phyloP scores from a whole-genome alignment of 2,113 vertebrate species.

The Scomber scombrus region DNA sequence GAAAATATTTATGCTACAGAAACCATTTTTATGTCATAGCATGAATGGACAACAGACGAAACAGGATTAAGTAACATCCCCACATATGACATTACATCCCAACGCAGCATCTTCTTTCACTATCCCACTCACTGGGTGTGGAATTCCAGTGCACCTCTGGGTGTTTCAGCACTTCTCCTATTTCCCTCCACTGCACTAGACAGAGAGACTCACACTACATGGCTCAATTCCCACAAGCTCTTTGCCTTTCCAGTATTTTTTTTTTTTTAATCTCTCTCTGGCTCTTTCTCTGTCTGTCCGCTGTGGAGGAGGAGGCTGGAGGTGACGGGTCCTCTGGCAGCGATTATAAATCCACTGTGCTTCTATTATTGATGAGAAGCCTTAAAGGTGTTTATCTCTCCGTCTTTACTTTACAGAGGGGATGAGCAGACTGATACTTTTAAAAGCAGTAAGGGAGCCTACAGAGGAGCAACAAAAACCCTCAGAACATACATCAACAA shows the following conservation, averaged over 20 bases:
- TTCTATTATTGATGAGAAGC: conserved; percentile 77
- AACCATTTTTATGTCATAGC: background rate
- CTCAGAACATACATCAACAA: conserved; percentile 54
- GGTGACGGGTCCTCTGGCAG: conserved; percentile 66
- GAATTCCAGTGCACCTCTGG: conserved; percentile 69
- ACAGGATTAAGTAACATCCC: conserved; percentile 30
- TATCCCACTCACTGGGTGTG: conserved; percentile 23
- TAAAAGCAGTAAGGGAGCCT: conserved; percentile 53
- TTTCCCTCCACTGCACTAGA: conserved; percentile 56
- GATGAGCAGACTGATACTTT: conserved; percentile 65
- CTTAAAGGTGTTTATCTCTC: conserved; percentile 71
- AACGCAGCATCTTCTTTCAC: conserved; percentile 26
- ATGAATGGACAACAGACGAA: background rate
- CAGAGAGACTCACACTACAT: conserved; percentile 47
- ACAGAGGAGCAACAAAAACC: conserved; percentile 27
- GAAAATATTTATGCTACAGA: background rate
- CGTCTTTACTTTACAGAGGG: conserved; percentile 60
- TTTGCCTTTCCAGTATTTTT: conserved; percentile 21
- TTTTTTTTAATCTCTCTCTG: background rate
- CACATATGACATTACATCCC: conserved; percentile 38
- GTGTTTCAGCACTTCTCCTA: conserved; percentile 48
- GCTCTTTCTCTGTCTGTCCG: conserved; percentile 51
- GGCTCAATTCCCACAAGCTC: conserved; percentile 68
- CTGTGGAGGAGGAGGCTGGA: conserved; percentile 56
- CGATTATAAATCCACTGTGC: conserved; percentile 62